Conservation (phyloP, 1,140 invertebrate genomes). For the Helicoverpa zea region DNA sequence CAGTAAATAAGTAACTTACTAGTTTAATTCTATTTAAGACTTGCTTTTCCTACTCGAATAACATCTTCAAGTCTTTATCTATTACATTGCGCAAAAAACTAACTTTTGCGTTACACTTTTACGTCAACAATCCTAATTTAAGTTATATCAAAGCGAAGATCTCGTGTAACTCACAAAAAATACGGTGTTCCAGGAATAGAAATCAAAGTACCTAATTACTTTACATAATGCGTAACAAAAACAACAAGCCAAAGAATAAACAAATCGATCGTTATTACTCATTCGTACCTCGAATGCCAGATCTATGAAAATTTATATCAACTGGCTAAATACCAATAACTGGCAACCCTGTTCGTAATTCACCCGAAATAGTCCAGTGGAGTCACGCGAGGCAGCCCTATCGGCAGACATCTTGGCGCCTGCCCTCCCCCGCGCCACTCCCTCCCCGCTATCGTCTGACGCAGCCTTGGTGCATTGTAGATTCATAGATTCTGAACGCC, state of each 20-base stretch:
- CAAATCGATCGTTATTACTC: conserved; percentile 22
- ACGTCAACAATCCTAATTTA: too few species aligned
- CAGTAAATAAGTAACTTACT: too few species aligned
- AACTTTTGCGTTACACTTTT: too few species aligned
- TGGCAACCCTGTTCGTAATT: conserved; percentile 50
- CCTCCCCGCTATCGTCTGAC: conserved; percentile 44
- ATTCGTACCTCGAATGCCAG: conserved; percentile 26
- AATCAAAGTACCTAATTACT: neutral
- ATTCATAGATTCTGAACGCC: conserved; percentile 48
- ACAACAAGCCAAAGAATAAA: conserved; percentile 15
- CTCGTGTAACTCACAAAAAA: neutral
- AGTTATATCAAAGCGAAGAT: too few species aligned
- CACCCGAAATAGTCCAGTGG: conserved; percentile 52
- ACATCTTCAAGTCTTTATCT: too few species aligned
- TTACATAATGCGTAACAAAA: neutral
- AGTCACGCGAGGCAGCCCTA: conserved; percentile 64
- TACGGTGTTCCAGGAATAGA: too few species aligned
- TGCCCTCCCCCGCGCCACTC: conserved; percentile 34
- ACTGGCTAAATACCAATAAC: conserved; percentile 47
- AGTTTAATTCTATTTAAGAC: too few species aligned
- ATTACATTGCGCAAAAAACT: too few species aligned
- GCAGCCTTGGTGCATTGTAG: conserved; percentile 57
- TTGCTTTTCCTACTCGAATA: too few species aligned
- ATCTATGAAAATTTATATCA: conserved; percentile 40
- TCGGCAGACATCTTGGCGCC: conserved; percentile 70